phyloP scores from a whole-genome alignment of 2,888 invertebrate genomes.

The Drosophila dives region DNA sequence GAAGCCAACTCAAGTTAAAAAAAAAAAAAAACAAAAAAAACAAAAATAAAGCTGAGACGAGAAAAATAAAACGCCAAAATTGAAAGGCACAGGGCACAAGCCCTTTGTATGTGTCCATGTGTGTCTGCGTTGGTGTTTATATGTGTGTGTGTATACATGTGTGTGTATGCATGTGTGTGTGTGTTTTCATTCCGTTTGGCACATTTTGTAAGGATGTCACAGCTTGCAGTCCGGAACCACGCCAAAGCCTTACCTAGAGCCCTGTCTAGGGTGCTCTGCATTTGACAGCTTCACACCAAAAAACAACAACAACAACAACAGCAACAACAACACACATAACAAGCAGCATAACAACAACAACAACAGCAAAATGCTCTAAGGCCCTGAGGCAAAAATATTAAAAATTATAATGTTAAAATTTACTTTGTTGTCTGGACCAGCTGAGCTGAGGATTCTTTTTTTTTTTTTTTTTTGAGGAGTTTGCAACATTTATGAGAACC shows the following conservation, averaged over 20 bases:
- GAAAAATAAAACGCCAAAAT: slow-evolving; percentile 73
- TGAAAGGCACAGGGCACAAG: slow-evolving; percentile 60
- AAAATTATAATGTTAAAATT: slow-evolving; percentile 78
- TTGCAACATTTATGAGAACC: slow-evolving; percentile 37
- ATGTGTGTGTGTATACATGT: slow-evolving; percentile 3
- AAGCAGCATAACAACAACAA: slow-evolving; percentile 3
- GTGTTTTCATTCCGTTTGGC: slow-evolving; percentile 57
- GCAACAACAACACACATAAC: slow-evolving; percentile 14
- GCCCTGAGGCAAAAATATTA: slow-evolving; percentile 74
- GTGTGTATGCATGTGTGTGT: slow-evolving; percentile 23
- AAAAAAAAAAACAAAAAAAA: slow-evolving; percentile 62
- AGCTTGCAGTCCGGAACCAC: slow-evolving; percentile 71
- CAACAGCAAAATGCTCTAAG: slow-evolving; percentile 28
- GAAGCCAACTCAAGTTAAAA: slow-evolving; percentile 69
- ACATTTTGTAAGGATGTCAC: slow-evolving; percentile 73
- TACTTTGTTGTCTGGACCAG: slow-evolving; percentile 63
- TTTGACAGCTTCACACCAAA: slow-evolving; percentile 77
- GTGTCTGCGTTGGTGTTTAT: slow-evolving; percentile 11
- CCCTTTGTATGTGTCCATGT: slow-evolving; percentile 32
- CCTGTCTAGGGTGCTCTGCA: slow-evolving; percentile 67
- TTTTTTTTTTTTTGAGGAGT: slow-evolving; percentile 43
- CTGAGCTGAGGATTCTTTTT: slow-evolving; percentile 47
- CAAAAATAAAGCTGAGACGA: slow-evolving; percentile 71
- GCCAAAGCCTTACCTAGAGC: slow-evolving; percentile 49
- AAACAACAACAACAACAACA: slow-evolving; percentile 30